These are phyloP conservation scores for Bufo gargarizans DNA, from an alignment of 2,113 vertebrate species.

Conservation along the genomic window DNA sequence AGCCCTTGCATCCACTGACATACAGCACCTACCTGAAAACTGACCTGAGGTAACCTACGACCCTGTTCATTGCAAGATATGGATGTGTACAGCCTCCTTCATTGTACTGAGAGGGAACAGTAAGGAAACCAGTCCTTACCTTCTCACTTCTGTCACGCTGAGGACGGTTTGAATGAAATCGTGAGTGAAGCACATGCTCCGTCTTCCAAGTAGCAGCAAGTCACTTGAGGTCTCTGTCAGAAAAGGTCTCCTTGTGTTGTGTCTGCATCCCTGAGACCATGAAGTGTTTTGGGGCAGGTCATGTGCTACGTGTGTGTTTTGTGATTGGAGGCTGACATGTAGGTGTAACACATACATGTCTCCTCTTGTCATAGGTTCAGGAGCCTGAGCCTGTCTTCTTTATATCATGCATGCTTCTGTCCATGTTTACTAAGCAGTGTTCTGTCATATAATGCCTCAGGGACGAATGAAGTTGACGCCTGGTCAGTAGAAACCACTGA, in stretches of 20 bases:
- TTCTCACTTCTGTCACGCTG: background rate
- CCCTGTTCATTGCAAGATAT: background rate
- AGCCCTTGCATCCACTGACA: too few species aligned
- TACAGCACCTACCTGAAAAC: background rate
- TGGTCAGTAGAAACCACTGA: too few species aligned
- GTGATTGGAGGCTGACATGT: constrained; percentile 26
- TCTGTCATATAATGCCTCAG: background rate
- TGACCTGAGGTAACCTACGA: background rate
- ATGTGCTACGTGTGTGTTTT: background rate
- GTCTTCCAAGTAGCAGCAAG: background rate
- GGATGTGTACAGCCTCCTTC: background rate
- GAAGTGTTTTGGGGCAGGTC: constrained; percentile 24
- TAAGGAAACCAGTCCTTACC: background rate
- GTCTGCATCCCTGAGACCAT: constrained; percentile 16
- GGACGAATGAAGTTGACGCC: background rate
- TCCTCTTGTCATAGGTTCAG: constrained; percentile 42
- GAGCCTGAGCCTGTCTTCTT: constrained; percentile 2
- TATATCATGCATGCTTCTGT: background rate
- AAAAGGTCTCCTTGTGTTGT: background rate
- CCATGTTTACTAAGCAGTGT: background rate
- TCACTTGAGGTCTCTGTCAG: constrained; percentile 1
- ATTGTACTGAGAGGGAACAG: background rate
- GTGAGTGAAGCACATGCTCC: background rate
- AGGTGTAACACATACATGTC: constrained; percentile 44
- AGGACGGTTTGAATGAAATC: background rate